These are phyloP conservation scores for Diadumene lineata DNA, from an alignment of 92 coral and sea anemone genomes.

Conservation along the genomic window DNA sequence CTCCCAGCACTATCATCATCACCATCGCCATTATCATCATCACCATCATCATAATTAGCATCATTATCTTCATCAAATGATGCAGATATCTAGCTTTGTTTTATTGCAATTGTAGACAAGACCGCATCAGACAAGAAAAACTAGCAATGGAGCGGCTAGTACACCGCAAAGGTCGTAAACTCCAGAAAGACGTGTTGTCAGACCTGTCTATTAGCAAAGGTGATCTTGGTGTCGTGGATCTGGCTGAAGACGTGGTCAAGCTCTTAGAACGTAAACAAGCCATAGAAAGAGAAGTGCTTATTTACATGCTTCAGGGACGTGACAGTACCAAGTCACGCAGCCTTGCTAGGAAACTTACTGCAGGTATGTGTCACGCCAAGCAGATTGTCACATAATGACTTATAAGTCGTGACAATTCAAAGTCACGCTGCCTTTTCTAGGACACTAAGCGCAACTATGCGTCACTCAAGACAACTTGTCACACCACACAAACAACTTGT, in stretches of 20 bases:
- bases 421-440: too few species aligned
- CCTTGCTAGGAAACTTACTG: constrained; percentile 75
- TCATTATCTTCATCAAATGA: too few species aligned
- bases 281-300: constrained; percentile 78
- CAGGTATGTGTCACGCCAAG: constrained; percentile 46
- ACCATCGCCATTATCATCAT: too few species aligned
- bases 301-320: constrained; percentile 86
- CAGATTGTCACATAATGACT: neutral
- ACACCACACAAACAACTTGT: too few species aligned
- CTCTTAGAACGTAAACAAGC: constrained; percentile 89
- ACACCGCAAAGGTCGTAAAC: constrained; percentile 84
- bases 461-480: too few species aligned
- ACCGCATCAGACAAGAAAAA: constrained; percentile 69
- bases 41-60: too few species aligned
- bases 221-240: constrained; percentile 81
- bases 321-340: constrained; percentile 81
- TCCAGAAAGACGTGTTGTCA: constrained; percentile 65
- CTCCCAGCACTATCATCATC: too few species aligned
- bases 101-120: constrained; percentile 31
- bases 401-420: neutral
- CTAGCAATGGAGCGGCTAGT: constrained; percentile 66
- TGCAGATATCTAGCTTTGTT: too few species aligned
- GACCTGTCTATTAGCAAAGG: constrained; percentile 55
- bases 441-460: too few species aligned
- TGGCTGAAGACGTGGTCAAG: constrained; percentile 76